Evolutionary conservation across 35 echinoderm and acorn worm genomes (phyloP).

Genomic region (Heliocidaris erythrogramma): DNA sequence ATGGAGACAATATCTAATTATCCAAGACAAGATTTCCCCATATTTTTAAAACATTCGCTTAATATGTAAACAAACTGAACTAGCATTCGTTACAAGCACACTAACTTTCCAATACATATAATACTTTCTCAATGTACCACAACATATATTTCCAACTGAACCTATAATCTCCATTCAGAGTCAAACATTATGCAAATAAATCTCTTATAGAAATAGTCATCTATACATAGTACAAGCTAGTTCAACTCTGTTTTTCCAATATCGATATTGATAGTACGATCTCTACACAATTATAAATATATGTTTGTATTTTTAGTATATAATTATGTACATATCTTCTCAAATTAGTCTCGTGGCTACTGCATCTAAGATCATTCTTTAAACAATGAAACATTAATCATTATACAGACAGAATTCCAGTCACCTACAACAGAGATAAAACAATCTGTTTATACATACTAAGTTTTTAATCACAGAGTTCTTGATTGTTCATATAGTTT

Average conservation of each 20-base stretch:
- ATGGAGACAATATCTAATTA: not conserved
- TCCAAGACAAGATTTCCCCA: not conserved
- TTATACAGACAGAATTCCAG: not conserved
- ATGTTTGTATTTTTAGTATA: constrained; percentile 2
- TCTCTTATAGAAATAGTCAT: not conserved
- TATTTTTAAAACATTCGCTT: not conserved
- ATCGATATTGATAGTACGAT: not conserved
- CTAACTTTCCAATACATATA: not conserved
- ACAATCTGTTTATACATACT: not conserved
- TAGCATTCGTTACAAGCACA: not conserved
- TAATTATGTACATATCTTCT: constrained; percentile 6
- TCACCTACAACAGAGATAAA: not conserved
- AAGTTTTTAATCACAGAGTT: not conserved
- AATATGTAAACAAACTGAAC: not conserved
- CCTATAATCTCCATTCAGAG: not conserved
- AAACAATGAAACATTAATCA: not conserved
- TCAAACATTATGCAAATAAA: not conserved
- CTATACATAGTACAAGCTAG: not conserved
- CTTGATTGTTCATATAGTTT: not conserved
- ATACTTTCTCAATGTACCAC: not conserved
- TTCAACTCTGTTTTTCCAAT: not conserved
- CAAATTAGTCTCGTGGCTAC: not conserved
- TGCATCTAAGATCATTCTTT: not conserved
- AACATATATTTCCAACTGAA: not conserved
- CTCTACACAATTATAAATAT: not conserved